Evolutionary conservation across 2,113 vertebrate genomes (phyloP).

Genomic region (Spea bombifrons): DNA sequence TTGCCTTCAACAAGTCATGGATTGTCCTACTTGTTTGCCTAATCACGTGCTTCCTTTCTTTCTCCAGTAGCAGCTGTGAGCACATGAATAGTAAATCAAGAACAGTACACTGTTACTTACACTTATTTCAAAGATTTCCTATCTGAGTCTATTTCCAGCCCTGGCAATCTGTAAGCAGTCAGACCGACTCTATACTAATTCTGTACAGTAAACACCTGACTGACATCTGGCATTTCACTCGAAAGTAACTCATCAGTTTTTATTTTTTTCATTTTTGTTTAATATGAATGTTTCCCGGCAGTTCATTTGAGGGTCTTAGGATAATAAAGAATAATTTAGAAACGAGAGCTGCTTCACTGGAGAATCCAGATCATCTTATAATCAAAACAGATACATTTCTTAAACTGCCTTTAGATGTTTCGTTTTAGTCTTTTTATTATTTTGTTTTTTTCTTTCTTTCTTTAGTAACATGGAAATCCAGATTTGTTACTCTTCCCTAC

Average conservation of each 20-base stretch:
- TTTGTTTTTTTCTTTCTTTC: too few relatives aligned
- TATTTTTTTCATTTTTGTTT: conserved; percentile 24
- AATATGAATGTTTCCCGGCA: conserved; percentile 38
- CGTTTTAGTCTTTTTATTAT: too few relatives aligned
- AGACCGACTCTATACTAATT: conserved; percentile 45
- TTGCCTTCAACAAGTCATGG: conserved; percentile 32
- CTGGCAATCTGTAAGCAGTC: conserved; percentile 43
- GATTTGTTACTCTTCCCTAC: too few relatives aligned
- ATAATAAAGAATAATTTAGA: conserved; percentile 28
- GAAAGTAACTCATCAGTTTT: conserved; percentile 38
- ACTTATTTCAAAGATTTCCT: conserved; percentile 55
- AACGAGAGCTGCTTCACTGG: background rate
- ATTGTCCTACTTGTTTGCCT: conserved; percentile 31
- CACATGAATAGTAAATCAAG: conserved; percentile 67
- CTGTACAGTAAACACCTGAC: conserved; percentile 46
- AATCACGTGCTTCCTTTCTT: conserved; percentile 40
- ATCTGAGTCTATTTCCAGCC: conserved; percentile 51
- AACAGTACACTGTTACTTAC: conserved; percentile 51
- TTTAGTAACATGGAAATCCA: too few relatives aligned
- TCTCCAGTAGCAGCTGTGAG: conserved; percentile 56
- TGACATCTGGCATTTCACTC: conserved; percentile 46
- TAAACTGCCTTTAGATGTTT: background rate
- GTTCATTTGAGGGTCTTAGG: conserved; percentile 36
- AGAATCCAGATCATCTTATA: background rate
- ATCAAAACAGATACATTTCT: background rate